Conservation (phyloP, 2,113 vertebrate species). For the Deroptyus accipitrinus region DNA sequence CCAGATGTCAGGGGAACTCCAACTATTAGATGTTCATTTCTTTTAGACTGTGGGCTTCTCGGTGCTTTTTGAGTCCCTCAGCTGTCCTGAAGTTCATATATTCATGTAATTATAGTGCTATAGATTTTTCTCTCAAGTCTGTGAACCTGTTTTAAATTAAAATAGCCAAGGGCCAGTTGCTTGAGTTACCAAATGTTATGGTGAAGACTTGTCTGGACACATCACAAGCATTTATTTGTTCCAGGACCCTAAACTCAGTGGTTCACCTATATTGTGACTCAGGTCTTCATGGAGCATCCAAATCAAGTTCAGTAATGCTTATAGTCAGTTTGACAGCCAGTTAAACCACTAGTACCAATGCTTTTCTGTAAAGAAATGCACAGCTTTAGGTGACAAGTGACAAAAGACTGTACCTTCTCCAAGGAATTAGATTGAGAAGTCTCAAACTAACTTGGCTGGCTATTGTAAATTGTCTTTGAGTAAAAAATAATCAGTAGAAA, state of each 20-base stretch:
- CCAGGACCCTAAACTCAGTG: not conserved
- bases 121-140: not conserved
- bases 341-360: not conserved
- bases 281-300: not conserved
- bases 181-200: not conserved
- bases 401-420: not conserved
- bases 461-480: not conserved
- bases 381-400: not conserved
- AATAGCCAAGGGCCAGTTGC: not conserved
- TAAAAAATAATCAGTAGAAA: not conserved
- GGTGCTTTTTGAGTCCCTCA: not conserved
- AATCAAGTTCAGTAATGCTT: not conserved
- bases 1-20: slow-evolving; percentile 39
- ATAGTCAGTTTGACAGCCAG: not conserved
- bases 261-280: not conserved
- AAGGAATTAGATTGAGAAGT: not conserved
- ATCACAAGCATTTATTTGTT: not conserved
- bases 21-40: not conserved
- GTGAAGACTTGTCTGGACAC: not conserved
- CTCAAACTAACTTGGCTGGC: not conserved
- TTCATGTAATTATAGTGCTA: not conserved
- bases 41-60: not conserved
- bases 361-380: not conserved
- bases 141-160: slow-evolving; percentile 38
- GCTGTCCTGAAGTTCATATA: slow-evolving; percentile 14